Conservation (phyloP, 2,888 invertebrate genomes). For the Phyllotreta cruciferae region DNA sequence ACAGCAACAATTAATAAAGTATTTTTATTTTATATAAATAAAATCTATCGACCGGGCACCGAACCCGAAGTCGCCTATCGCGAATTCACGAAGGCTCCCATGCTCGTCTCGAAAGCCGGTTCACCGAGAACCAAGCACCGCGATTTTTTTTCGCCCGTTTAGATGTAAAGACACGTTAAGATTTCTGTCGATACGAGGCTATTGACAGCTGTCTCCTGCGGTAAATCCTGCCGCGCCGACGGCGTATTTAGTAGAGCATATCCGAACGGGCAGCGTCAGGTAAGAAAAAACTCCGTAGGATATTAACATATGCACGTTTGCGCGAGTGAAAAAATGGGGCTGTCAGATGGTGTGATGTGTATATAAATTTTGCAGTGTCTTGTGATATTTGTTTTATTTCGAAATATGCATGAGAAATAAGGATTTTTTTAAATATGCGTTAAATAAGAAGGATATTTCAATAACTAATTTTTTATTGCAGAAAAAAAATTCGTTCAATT, state of each 20-base stretch:
- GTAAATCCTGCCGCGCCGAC: not conserved
- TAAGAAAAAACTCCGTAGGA: not conserved
- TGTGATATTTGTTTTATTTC: too few species aligned
- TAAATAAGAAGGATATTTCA: too few species aligned
- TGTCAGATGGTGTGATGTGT: too few species aligned
- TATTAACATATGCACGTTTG: not conserved
- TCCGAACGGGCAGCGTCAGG: not conserved
- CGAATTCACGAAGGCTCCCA: not conserved
- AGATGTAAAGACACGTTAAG: conserved; percentile 23
- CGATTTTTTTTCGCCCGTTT: conserved; percentile 24
- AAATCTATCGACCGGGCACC: conserved; percentile 54
- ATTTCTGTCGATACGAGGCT: conserved; percentile 29
- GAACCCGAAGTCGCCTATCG: conserved; percentile 45
- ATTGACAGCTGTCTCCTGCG: conserved; percentile 25
- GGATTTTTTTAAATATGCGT: too few species aligned
- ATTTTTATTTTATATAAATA: too few species aligned
- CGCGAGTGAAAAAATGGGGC: too few species aligned
- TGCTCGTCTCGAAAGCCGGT: conserved; percentile 47
- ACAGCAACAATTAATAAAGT: too few species aligned
- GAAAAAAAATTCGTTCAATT: too few species aligned
- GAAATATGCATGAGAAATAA: too few species aligned
- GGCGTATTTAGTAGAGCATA: conserved; percentile 7
- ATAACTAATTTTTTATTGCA: too few species aligned
- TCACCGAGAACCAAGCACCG: conserved; percentile 42
- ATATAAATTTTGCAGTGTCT: too few species aligned